Base-by-base conservation (phyloP, 2,113 vertebrate species). In the Peromyscus maniculatus region DNA sequence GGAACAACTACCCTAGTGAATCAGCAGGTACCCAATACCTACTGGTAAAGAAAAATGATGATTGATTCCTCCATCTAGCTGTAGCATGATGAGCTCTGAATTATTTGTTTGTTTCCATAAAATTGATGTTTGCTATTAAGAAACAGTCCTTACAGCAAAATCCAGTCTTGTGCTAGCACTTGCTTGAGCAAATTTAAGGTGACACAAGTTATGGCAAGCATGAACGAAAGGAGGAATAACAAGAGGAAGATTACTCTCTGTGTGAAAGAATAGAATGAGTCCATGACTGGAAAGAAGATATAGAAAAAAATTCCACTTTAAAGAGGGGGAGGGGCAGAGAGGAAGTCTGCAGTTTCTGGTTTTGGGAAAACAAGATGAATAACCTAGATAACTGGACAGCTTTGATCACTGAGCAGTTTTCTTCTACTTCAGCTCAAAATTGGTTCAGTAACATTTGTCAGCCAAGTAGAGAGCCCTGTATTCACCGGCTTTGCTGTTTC, bases 91-190 rank as follows among this genome's bases (percentile, higher is more conserved):
- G n/a, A 15, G 43, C 72, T 64, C 86, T 67, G 71, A 36, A 52
- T 79, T 75, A 72, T 67, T 88, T 67, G 1, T 80, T 88, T 69
- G 1, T 87, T 94, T 87, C 91, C 67, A 52, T 82, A 95, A 94
- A n/a, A 49, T 62, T 87, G 74, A 82, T 7, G 36, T 31, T 1
- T 84, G 1, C n/a, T 74, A 10, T 64, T 89, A 92, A 95, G 26
- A 72, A 95, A 62, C 39, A 80, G 0, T 87, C 86, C 89, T 87
- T 72, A 69, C 0, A 49, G 36, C 12, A 66, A 91, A 87, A 62
- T 11, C 49, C 2, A 64, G 6, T 89, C 36, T 66, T 75, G 7
- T 79, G 2, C 22, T 69, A 21, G 19, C 4, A 3, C 52, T 64
- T 52, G 10, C 7, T 83, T 89, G 49, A 3, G 43, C 28, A 87